Conservation (phyloP, 2,888 invertebrate species). For the Busseola fusca region DNA sequence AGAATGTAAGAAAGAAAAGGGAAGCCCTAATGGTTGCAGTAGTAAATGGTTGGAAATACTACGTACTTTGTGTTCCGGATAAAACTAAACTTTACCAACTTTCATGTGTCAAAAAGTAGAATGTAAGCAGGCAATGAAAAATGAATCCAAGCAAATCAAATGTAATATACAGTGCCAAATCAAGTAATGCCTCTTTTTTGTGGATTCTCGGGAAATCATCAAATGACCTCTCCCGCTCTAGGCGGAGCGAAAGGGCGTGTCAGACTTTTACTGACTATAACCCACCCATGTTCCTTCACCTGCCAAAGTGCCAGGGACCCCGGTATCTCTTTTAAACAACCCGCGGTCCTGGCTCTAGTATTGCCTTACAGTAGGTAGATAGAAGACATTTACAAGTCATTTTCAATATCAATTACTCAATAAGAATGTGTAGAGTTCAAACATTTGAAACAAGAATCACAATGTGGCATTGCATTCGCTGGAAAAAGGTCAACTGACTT, state of each 20-base stretch:
- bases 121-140: neutral
- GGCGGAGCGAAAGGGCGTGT: too few relatives aligned
- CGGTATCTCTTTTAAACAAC: too few relatives aligned
- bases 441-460: neutral
- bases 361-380: neutral
- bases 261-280: too few relatives aligned
- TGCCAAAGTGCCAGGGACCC: too few relatives aligned
- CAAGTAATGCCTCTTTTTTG: too few relatives aligned
- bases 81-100: neutral
- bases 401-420: neutral
- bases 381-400: neutral
- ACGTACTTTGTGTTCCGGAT: conserved; percentile 22
- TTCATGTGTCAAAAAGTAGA: neutral
- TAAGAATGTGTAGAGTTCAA: neutral
- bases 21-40: conserved; percentile 15
- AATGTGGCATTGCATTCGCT: neutral
- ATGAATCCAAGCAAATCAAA: neutral
- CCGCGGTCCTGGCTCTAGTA: too few relatives aligned
- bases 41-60: conserved; percentile 20
- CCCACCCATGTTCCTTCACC: too few relatives aligned
- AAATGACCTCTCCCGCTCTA: too few relatives aligned
- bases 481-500: neutral
- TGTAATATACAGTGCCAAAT: neutral
- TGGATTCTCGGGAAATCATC: too few relatives aligned
- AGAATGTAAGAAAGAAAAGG: conserved; percentile 19